These are phyloP conservation scores for Epirrhoe tristata DNA, from an alignment of 2,888 invertebrate species.

Conservation along the genomic window DNA sequence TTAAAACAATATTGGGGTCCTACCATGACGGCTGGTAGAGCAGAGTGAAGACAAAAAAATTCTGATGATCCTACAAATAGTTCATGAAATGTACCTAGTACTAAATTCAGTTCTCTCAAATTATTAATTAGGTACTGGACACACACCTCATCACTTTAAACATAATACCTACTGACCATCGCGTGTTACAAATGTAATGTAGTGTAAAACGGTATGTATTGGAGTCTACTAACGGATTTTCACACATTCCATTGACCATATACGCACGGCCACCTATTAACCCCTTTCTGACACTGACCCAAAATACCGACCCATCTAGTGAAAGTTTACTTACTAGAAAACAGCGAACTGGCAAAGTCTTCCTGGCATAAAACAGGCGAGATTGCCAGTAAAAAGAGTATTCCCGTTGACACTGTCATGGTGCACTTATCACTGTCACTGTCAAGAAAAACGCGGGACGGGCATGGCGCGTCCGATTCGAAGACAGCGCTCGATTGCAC, in stretches of 20 bases:
- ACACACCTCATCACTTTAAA: neutral
- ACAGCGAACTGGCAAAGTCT: constrained; percentile 34
- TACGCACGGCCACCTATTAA: constrained; percentile 29
- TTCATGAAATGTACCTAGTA: no score
- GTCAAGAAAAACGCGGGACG: constrained; percentile 34
- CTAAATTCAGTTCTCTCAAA: no score
- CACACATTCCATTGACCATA: constrained; percentile 27
- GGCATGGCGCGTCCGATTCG: constrained; percentile 32
- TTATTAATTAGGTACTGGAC: no score
- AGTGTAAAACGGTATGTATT: neutral
- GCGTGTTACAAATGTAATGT: constrained; percentile 1
- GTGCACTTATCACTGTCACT: constrained; percentile 35
- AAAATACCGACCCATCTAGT: constrained; percentile 24
- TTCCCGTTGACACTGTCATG: constrained; percentile 34
- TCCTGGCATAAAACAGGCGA: constrained; percentile 30
- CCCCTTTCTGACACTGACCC: constrained; percentile 31
- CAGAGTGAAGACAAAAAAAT: no score
- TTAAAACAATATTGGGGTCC: no score
- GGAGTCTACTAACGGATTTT: constrained; percentile 24
- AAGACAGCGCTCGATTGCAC: constrained; percentile 27
- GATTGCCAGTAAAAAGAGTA: constrained; percentile 28
- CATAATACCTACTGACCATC: neutral
- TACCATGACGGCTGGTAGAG: no score
- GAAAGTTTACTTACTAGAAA: constrained; percentile 34
- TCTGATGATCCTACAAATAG: no score